These are phyloP conservation scores for Chloroceryle amazona DNA, from an alignment of 2,797 vertebrate species.

Conservation along the genomic window DNA sequence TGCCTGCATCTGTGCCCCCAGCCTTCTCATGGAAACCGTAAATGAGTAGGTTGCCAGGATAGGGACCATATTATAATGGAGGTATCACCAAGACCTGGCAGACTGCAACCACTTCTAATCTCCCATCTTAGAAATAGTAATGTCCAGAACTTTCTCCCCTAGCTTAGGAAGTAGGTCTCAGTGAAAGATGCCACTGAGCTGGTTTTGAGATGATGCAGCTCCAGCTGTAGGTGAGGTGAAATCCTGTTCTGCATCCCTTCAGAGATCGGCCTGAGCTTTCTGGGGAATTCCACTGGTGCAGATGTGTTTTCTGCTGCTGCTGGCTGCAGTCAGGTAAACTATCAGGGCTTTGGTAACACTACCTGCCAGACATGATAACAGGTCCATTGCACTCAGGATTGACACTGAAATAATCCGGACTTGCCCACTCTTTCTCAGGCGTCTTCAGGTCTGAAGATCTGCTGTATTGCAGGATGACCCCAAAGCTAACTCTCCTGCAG, in stretches of 20 bases:
- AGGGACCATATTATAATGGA: not conserved
- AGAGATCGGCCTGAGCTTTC: not conserved
- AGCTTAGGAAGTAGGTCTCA: not conserved
- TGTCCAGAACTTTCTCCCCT: not conserved
- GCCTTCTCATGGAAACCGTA: not conserved
- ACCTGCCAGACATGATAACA: not conserved
- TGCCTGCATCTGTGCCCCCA: not conserved
- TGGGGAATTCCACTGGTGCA: fast-evolving
- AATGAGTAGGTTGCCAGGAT: not conserved
- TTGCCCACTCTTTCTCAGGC: not conserved
- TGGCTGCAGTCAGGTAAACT: not conserved
- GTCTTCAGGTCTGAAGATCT: not conserved
- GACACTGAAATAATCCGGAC: not conserved
- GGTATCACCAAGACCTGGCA: not conserved
- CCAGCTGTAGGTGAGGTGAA: not conserved
- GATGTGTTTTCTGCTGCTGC: not conserved
- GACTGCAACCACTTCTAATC: not conserved
- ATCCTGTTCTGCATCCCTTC: not conserved
- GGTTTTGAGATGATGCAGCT: not conserved
- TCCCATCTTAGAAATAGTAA: fast-evolving
- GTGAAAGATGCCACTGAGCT: not conserved
- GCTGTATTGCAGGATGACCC: not conserved
- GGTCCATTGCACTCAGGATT: not conserved
- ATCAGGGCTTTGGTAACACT: not conserved
- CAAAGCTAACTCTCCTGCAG: not conserved